These are phyloP conservation scores for Drosophila pegasa DNA, from an alignment of 2,888 invertebrate genomes.

Conservation along the genomic window DNA sequence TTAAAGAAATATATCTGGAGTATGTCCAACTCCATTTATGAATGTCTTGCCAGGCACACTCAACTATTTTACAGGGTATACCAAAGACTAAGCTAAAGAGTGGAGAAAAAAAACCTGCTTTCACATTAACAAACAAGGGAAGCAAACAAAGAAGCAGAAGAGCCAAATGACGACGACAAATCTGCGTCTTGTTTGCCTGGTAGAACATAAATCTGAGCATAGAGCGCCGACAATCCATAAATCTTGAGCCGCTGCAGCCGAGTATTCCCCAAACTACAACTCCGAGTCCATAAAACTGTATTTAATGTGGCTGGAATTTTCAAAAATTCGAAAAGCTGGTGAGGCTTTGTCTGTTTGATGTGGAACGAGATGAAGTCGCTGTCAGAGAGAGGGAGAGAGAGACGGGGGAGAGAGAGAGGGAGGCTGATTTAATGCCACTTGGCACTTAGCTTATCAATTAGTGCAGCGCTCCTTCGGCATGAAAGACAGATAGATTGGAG, in stretches of 20 bases:
- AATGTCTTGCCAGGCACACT: background rate
- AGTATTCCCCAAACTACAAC: conserved; percentile 3
- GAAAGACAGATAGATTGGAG: background rate
- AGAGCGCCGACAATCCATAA: conserved; percentile 65
- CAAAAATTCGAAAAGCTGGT: conserved; percentile 17
- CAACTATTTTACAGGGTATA: background rate
- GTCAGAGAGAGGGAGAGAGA: background rate
- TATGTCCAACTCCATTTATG: no score
- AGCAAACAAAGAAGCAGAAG: conserved; percentile 16
- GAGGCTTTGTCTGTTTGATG: conserved; percentile 7
- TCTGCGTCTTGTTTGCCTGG: conserved; percentile 29
- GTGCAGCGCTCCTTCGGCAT: conserved; percentile 25
- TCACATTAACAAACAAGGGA: conserved; percentile 25
- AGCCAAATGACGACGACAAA: conserved; percentile 23
- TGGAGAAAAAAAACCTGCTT: background rate
- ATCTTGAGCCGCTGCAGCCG: conserved; percentile 49
- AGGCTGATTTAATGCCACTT: conserved; percentile 67
- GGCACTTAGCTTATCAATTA: conserved; percentile 80
- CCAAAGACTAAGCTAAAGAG: background rate
- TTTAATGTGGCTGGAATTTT: conserved; percentile 66
- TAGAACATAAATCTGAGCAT: conserved; percentile 68
- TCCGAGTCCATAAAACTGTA: conserved; percentile 66
- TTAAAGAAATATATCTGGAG: no score
- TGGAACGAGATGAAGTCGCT: conserved; percentile 3
- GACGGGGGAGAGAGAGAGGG: background rate